Evolutionary conservation across 53 echinoderm and acorn worm genomes (phyloP).

Genomic region (Arbacia lixula): DNA sequence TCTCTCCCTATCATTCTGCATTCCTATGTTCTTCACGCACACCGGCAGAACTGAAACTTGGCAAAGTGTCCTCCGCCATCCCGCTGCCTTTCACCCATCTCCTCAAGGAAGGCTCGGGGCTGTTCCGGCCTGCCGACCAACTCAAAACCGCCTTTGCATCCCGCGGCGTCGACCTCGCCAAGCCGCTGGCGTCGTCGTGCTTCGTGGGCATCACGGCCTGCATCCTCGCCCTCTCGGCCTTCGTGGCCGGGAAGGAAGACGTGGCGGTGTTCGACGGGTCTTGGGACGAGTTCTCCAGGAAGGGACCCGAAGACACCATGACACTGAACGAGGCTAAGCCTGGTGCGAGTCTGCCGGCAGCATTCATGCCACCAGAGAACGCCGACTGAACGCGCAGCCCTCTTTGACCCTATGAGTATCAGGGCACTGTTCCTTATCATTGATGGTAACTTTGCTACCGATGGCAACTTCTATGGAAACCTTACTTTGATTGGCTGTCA

Average conservation of each 20-base stretch:
- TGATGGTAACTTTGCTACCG: too few species aligned
- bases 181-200: slow-evolving; percentile 75
- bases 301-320: slow-evolving; percentile 19
- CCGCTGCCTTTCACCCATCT: slow-evolving; percentile 75
- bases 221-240: slow-evolving; percentile 69
- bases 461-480: too few species aligned
- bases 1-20: background rate
- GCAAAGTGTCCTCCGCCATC: slow-evolving; percentile 70
- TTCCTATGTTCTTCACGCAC: background rate
- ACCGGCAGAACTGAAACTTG: slow-evolving; percentile 65
- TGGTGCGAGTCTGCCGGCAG: too few species aligned
- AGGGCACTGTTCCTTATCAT: too few species aligned
- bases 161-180: slow-evolving; percentile 66
- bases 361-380: too few species aligned
- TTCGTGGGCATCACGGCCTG: slow-evolving; percentile 77
- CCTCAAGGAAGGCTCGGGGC: slow-evolving; percentile 54
- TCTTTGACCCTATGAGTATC: too few species aligned
- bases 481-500: too few species aligned
- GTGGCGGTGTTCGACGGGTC: slow-evolving; percentile 79
- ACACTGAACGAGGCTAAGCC: slow-evolving; percentile 3
- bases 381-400: too few species aligned
- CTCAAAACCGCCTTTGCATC: slow-evolving; percentile 62
- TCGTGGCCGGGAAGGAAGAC: slow-evolving; percentile 76
- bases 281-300: slow-evolving; percentile 73
- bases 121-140: slow-evolving; percentile 60